Conservation (phyloP, 2,113 vertebrate species). For the Lepisosteus oculatus region DNA sequence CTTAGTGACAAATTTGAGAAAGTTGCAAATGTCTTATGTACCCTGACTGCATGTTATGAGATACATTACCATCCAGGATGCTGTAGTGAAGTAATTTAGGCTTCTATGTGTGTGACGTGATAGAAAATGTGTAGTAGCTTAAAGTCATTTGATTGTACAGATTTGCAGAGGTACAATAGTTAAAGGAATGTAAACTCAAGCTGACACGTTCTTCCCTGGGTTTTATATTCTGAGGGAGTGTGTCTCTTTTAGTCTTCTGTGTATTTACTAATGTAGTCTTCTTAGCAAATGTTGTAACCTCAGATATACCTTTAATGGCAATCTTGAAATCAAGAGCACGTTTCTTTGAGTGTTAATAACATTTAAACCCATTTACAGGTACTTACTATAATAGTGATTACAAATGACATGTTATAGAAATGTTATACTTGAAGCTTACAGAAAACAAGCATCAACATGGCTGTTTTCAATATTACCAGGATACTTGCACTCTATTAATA, state of each 20-base stretch:
- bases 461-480: no score
- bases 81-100: neutral
- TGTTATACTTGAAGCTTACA: no score
- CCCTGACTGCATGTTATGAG: conserved; percentile 13
- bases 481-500: no score
- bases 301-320: no score
- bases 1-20: conserved; percentile 11
- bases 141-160: conserved; percentile 10
- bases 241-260: conserved; percentile 1
- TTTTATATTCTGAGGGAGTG: neutral
- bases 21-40: conserved; percentile 13
- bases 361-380: no score
- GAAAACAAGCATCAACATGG: no score
- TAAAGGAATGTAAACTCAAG: conserved; percentile 7
- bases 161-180: conserved; percentile 7
- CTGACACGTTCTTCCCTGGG: neutral
- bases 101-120: neutral
- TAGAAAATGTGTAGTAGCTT: conserved; percentile 5
- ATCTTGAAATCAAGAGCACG: no score
- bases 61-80: conserved; percentile 8
- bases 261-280: neutral
- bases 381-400: no score
- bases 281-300: no score
- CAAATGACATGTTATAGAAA: no score
- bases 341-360: no score